Evolutionary conservation across 2,888 invertebrate genomes (phyloP).

Genomic region (Folsomia manolachei): DNA sequence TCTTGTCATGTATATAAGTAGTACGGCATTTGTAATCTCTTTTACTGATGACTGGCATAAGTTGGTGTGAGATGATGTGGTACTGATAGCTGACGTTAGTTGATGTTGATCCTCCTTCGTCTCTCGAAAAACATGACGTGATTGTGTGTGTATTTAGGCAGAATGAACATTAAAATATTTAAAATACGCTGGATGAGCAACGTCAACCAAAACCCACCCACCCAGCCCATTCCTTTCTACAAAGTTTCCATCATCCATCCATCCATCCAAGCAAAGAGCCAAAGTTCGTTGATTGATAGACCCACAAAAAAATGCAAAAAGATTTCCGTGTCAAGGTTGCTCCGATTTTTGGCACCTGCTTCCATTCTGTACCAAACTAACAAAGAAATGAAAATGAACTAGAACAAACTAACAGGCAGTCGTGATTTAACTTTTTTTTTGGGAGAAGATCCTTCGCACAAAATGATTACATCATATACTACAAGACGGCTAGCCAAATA

Average conservation of each 20-base stretch:
- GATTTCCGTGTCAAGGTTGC: constrained; percentile 43
- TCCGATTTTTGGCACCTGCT: constrained; percentile 27
- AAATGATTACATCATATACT: too few relatives aligned
- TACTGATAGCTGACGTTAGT: constrained; percentile 3
- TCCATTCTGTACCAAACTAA: background rate
- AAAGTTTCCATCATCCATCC: too few relatives aligned
- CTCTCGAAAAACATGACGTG: background rate
- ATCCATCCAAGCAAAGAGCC: background rate
- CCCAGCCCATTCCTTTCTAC: background rate
- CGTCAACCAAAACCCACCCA: too few relatives aligned
- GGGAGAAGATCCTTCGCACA: background rate
- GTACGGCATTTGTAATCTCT: background rate
- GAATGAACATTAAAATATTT: background rate
- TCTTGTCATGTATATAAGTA: background rate
- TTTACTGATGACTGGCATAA: background rate
- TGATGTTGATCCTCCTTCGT: background rate
- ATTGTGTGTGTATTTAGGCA: constrained; percentile 3
- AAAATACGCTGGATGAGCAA: background rate
- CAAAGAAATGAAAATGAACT: background rate
- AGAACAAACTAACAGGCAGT: constrained; percentile 1
- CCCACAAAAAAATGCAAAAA: constrained; percentile 15
- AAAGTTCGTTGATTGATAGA: constrained; percentile 9
- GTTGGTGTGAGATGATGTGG: background rate
- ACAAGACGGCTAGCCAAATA: too few relatives aligned
- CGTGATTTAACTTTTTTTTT: background rate